These are phyloP conservation scores for Coracopsis vasa DNA, from an alignment of 2,113 vertebrate species.

Conservation along the genomic window DNA sequence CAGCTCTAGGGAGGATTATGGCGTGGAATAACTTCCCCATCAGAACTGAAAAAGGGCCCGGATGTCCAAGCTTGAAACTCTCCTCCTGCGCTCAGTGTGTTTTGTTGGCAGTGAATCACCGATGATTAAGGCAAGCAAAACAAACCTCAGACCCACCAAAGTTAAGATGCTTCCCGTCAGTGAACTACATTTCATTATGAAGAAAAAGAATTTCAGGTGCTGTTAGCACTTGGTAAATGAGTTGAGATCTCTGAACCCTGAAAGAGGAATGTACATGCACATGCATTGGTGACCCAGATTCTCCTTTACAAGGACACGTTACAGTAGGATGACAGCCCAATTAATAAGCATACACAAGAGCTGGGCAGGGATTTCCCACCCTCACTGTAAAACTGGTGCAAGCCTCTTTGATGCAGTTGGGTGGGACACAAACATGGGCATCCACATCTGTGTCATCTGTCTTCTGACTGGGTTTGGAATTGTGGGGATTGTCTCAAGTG, in stretches of 20 bases:
- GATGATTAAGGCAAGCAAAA: neutral
- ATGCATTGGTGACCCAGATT: neutral
- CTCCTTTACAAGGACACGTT: rapidly evolving
- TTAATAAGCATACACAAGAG: rapidly evolving
- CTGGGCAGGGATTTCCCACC: neutral
- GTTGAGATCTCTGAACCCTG: neutral
- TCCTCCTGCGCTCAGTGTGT: neutral
- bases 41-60: neutral
- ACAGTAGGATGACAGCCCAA: neutral
- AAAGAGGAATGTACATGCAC: neutral
- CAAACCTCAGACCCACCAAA: neutral
- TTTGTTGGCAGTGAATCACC: neutral
- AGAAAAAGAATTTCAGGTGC: neutral
- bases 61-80: neutral
- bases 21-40: neutral
- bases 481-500: neutral
- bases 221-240: neutral
- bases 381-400: neutral
- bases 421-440: neutral
- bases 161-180: neutral
- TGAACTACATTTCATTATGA: neutral
- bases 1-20: neutral
- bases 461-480: neutral
- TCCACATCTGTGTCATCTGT: rapidly evolving
- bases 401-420: neutral